Base-by-base conservation (phyloP, 2,888 invertebrate species). In the Pachycephus smyrnensis region DNA sequence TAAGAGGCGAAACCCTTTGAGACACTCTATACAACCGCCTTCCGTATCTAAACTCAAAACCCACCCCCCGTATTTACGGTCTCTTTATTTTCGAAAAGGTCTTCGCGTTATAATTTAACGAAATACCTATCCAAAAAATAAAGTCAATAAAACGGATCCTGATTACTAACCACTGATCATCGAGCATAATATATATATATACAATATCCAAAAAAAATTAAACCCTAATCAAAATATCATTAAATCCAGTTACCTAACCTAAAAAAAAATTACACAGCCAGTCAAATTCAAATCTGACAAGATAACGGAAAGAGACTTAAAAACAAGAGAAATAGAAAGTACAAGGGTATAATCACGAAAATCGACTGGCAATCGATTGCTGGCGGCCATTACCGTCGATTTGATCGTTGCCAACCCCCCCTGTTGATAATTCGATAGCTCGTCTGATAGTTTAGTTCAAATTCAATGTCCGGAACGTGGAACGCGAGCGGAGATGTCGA, bases 391-490 rank as follows among this genome's bases (percentile, higher is more conserved):
- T 36, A 36, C 9, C 74, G 11, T 33, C 74, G 74, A 32, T 32
- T 3, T 12, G 23, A 6, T 32, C 71, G 71, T 71, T 23, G 71
- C 30, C 31, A 15, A 23, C 31, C 12, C n/a, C 31, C 33, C 33
- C 81, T n/a, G 81, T 77, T 86, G 86, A 89, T 89, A 90, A 90
- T 87, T 87, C 87, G 87, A 90, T 90, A 87, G 83, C 83, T 84
- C 85, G 85, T 79, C 82, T 83, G 84, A 91, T 90, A 90, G 90
- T 90, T 91, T 90, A 89, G 89, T 90, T 86, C 88, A 91, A 91
- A 91, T 91, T 91, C 89, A 89, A 91, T 91, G 90, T 91, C 91
- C 91, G 90, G 88, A 75, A 31, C 37, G 71, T 32, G 75, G 31
- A 76, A 68, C 76, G 69, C 68, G 69, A 68, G 82, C 90, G 91